Conservation (phyloP, 2,797 vertebrate genomes). For the Chelon labrosus region DNA sequence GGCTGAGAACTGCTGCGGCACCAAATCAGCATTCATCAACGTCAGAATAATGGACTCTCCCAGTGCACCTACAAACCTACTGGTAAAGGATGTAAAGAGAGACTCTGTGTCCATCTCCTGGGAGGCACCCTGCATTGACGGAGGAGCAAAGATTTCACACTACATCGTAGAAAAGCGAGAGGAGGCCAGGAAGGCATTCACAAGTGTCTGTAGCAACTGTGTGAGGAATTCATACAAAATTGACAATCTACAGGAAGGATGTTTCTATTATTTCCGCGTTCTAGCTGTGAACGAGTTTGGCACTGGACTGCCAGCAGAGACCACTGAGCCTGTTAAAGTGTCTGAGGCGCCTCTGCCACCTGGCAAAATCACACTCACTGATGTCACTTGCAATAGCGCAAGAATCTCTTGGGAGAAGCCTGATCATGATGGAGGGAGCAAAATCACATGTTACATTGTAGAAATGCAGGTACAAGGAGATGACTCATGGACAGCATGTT, state of each 20-base stretch:
- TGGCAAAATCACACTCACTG: slow-evolving; percentile 90
- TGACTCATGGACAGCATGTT: slow-evolving; percentile 92
- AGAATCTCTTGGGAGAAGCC: slow-evolving; percentile 97
- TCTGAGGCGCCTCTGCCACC: slow-evolving; percentile 93
- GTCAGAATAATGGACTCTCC: slow-evolving; percentile 96
- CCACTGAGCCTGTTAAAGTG: slow-evolving; percentile 90
- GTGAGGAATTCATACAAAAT: slow-evolving; percentile 93
- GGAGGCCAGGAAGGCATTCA: slow-evolving; percentile 93
- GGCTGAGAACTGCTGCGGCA: slow-evolving; percentile 92
- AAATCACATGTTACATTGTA: slow-evolving; percentile 93
- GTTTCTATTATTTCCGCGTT: slow-evolving; percentile 95
- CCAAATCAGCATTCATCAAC: slow-evolving; percentile 96
- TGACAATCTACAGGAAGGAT: slow-evolving; percentile 93
- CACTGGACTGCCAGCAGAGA: slow-evolving; percentile 91
- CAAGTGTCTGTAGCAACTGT: slow-evolving; percentile 94
- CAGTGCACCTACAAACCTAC: slow-evolving; percentile 91
- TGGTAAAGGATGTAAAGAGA: slow-evolving; percentile 93
- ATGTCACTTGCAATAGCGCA: slow-evolving; percentile 89
- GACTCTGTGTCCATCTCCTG: slow-evolving; percentile 93
- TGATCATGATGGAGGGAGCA: slow-evolving; percentile 97
- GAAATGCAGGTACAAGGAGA: slow-evolving; percentile 96
- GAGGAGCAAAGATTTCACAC: slow-evolving; percentile 95
- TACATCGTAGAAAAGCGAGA: slow-evolving; percentile 97
- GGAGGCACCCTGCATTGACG: slow-evolving; percentile 96
- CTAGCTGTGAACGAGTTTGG: slow-evolving; percentile 96